phyloP scores from a whole-genome alignment of 2,797 vertebrate species.

The Ataeniobius toweri region DNA sequence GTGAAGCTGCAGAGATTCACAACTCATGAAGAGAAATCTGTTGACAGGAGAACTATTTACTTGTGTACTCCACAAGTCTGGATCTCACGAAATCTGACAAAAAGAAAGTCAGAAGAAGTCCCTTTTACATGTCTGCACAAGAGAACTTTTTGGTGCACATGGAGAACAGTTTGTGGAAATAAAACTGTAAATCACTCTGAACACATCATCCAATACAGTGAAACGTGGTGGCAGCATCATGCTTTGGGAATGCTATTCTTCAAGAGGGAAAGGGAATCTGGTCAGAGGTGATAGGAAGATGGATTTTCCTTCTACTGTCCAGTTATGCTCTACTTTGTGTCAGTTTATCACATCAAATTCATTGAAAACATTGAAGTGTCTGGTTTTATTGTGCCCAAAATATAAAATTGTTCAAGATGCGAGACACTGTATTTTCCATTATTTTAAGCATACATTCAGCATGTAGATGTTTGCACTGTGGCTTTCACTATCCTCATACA shows the following conservation, averaged over 20 bases:
- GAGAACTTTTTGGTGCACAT: neutral
- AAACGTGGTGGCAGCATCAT: neutral
- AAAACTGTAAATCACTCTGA: neutral
- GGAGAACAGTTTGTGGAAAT: neutral
- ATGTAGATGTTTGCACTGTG: conserved; percentile 15
- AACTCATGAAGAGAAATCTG: neutral
- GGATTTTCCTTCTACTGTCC: neutral
- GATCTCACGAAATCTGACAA: neutral
- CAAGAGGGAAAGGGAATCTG: neutral
- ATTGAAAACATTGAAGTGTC: neutral
- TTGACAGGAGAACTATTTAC: neutral
- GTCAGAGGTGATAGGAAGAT: neutral
- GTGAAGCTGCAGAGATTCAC: neutral
- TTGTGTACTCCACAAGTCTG: neutral
- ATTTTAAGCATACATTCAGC: conserved; percentile 9
- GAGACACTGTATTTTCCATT: neutral
- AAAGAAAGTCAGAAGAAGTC: neutral
- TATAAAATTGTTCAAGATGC: neutral
- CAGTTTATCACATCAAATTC: neutral
- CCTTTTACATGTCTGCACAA: neutral
- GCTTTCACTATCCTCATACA: conserved; percentile 22
- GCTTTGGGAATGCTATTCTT: neutral
- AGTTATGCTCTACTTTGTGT: neutral
- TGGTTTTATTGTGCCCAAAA: neutral
- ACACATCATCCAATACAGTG: neutral